Evolutionary conservation across 2,797 vertebrate genomes (phyloP), one percentile per base, ranked within the genome.

Genomic region (Sus cebifrons): DNA sequence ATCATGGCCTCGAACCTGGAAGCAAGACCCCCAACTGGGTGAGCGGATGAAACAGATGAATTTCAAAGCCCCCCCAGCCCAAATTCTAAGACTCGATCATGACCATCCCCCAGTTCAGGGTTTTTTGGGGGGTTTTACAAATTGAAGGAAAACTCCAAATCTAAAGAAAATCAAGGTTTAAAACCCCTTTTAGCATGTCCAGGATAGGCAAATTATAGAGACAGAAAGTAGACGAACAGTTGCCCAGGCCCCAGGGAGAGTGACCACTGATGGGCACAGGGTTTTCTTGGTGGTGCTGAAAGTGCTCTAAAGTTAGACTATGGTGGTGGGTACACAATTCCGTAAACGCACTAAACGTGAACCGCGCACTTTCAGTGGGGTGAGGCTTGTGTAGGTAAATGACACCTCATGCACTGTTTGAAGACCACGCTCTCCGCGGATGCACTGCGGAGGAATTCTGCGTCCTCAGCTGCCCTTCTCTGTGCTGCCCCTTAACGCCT

Each of bases 261-360:
- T 14, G 27, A 3, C 1, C 0, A 3, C 29, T 5, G 3, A 3
- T 0, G 1, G 54, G 15, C 1, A 2, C 14, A 0, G 15, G n/a
- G 32, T 2, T 70, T 62, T 62, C 27, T 25, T 0, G 12, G 25
- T 1, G 0, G 52, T 0, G 27, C 67, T 1, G 29, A 56, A 3
- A 40, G 6, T 1, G n/a, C 15, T 68, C 58, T 67, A 54, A 82
- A 54, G 17, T 27, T 44, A 95, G 73, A 62, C 3, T 3, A 16
- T 0, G 23, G 11, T 0, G 29, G 44, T 3, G 44, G 44, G 25
- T 14, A 82, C 16, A 52, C 14, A 36, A 27, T 32, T 23, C 27
- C 21, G 25, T 8, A 6, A 78, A 60, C 4, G 52, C 15, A 11
- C 15, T 12, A 13, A 40, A 44, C 52, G 5, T 6, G 64, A 65